A percentile compares a stretch with the other conserved stretches of the same genome.
phyloP scores from a whole-genome alignment of 2,888 invertebrate genomes.

The Calliphora vomitoria region DNA sequence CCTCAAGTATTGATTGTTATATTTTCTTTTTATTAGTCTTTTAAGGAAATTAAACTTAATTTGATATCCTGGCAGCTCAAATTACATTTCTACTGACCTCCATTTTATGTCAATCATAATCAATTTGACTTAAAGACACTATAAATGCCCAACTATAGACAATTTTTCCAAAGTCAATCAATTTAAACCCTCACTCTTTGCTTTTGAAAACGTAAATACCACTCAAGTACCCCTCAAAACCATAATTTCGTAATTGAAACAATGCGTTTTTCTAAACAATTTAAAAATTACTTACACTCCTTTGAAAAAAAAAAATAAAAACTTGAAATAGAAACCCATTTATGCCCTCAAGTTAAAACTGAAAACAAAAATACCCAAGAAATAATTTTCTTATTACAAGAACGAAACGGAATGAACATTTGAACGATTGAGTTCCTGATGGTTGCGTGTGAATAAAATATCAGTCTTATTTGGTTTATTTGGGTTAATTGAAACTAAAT shows the following conservation, averaged over 20 bases:
- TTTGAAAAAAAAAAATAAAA: slow-evolving; percentile 12
- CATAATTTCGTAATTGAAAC: slow-evolving; percentile 46
- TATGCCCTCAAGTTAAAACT: slow-evolving; percentile 56
- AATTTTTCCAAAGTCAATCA: slow-evolving; percentile 30
- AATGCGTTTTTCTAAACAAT: slow-evolving; percentile 44
- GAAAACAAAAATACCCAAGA: neutral
- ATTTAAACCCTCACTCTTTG: slow-evolving; percentile 2
- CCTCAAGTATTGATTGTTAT: too few relatives aligned
- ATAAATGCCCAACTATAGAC: neutral
- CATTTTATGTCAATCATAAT: slow-evolving; percentile 53
- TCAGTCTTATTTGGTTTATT: slow-evolving; percentile 65
- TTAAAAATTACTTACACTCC: slow-evolving; percentile 41
- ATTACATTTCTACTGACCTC: slow-evolving; percentile 45
- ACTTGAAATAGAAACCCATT: slow-evolving; percentile 36
- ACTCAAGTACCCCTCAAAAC: neutral
- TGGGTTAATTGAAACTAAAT: slow-evolving; percentile 74
- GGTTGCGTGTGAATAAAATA: slow-evolving; percentile 74
- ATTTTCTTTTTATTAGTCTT: neutral
- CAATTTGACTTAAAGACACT: slow-evolving; percentile 52
- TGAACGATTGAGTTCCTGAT: slow-evolving; percentile 41
- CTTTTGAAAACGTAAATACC: neutral
- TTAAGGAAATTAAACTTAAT: neutral
- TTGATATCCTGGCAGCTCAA: slow-evolving; percentile 20
- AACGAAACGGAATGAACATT: neutral
- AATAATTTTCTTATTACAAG: neutral